Base-by-base conservation (phyloP, 2,888 invertebrate species). In the Plagodis pulveraria region DNA sequence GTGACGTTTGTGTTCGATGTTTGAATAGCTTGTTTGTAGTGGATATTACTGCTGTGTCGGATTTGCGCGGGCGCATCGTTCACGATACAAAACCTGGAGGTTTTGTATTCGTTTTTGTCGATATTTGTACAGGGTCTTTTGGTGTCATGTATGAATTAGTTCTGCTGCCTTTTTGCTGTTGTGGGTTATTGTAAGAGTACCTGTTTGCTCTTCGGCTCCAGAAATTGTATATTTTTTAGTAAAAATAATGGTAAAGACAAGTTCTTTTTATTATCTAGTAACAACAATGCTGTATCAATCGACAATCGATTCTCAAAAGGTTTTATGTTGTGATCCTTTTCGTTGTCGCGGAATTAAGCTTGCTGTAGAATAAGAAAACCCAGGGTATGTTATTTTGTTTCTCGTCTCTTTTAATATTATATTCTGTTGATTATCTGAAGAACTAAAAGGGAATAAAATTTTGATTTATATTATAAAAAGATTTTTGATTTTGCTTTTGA, bases 1-100 rank as follows among this genome's bases (percentile, higher is more conserved):
- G 82, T 80, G 84, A 83, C 80, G 86, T 80, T 80, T 79, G 84
- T 81, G 82, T 77, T 79, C 74, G 64, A 78, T 79, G 78, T 83
- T 84, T 83, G 83, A 77, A 80, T 83, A 77, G 77, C 66, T 75
- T 71, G 78, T 73, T 74, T 71, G 72, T 67, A 67, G 71, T 75
- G 74, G 76, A 76, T 75, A 66, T 65, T 70, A 72, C 67, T 61
- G 58, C 69, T 73, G 74, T 76, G 73, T 74, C 72, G 73, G 73
- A 76, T 77, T 76, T 83, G 86, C 84, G 86, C 82, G 67, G 57
- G 76, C 85, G 84, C 83, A 81, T 63, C 70, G 56, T 66, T 68
- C 60, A 11, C 10, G 35, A 63, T 58, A 65, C 36, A 22, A 12
- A 35, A 11, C 32, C 11, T 43, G 35, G 45, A 58, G 62, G 71